These are phyloP conservation scores for Ophonus ardosiacus DNA, from an alignment of 2,888 invertebrate genomes.

Conservation along the genomic window DNA sequence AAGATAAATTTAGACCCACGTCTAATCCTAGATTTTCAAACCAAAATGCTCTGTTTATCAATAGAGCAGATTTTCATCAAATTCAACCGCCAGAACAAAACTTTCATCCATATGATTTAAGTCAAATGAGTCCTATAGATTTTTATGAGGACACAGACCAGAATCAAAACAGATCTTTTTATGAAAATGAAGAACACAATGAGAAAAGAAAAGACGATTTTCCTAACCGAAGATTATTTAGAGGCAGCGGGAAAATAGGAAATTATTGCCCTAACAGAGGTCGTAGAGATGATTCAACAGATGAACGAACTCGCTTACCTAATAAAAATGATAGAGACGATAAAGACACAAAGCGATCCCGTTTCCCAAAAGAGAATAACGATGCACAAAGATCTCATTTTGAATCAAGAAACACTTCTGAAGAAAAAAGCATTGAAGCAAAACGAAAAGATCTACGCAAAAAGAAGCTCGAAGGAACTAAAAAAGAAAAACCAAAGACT, in stretches of 20 bases:
- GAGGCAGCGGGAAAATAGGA: not conserved
- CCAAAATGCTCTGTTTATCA: not conserved
- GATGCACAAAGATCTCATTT: not conserved
- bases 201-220: not conserved
- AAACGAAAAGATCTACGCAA: conserved; percentile 4
- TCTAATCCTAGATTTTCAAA: not conserved
- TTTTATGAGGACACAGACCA: conserved; percentile 62
- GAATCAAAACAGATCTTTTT: not conserved
- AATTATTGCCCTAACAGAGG: not conserved
- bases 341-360: not conserved
- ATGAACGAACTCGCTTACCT: not conserved
- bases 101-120: conserved; percentile 65
- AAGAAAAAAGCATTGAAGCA: conserved; percentile 37
- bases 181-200: not conserved
- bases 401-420: not conserved
- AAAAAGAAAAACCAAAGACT: conserved; percentile 53
- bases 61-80: not conserved
- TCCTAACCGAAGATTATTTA: not conserved
- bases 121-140: conserved; percentile 66
- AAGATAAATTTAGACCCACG: not conserved
- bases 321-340: not conserved
- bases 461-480: conserved; percentile 50
- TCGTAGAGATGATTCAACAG: not conserved
- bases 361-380: not conserved
- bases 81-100: not conserved